Base-by-base conservation (phyloP, 2,113 vertebrate genomes). In the Pipa parva region DNA sequence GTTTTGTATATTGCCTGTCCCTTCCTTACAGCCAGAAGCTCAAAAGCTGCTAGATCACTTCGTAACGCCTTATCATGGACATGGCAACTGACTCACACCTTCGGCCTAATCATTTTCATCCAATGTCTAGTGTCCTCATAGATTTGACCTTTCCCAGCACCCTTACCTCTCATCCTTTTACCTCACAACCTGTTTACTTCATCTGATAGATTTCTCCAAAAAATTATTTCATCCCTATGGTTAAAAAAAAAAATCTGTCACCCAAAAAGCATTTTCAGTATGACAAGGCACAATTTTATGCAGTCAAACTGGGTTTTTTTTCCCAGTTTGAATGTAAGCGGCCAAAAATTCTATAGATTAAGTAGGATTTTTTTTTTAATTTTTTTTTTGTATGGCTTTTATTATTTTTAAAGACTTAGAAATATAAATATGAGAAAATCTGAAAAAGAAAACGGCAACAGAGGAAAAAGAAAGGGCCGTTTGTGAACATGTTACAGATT, bases 1-100 rank as follows among this genome's bases (percentile, higher is more conserved):
- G 33, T 59, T 46, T 61, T 97, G 94, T 98, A 96, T 97, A 98
- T 98, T 89, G 93, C 95, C 94, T 94, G 94, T 98, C 95, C 95
- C 95, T 99, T 99, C 97, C 94, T 99, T 99, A 98, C 97, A 99
- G 97, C 97, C 92, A 93, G 94, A 97, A 98, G 92, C 93, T 93
- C 93, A 95, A 98, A 97, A 92, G 95, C 95, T 92, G 95, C 94
- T 94, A 97, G 94, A 98, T 94, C 93, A 94, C 97, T 97, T 90
- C 93, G 95, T 93, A 92, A 94, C 85, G 94, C 95, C 95, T 93
- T 95, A 96, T 97, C 95, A 97, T 98, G 97, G 97, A 99, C 95
- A 98, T 97, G 97, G 97, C 97, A 97, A 93, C 94, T 98, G 93
- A 95, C 94, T 95, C 95, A 94, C 92, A 97, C 95, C 88, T 88